Base-by-base conservation (phyloP, 2,797 vertebrate genomes). In the Sebastes steindachneri region DNA sequence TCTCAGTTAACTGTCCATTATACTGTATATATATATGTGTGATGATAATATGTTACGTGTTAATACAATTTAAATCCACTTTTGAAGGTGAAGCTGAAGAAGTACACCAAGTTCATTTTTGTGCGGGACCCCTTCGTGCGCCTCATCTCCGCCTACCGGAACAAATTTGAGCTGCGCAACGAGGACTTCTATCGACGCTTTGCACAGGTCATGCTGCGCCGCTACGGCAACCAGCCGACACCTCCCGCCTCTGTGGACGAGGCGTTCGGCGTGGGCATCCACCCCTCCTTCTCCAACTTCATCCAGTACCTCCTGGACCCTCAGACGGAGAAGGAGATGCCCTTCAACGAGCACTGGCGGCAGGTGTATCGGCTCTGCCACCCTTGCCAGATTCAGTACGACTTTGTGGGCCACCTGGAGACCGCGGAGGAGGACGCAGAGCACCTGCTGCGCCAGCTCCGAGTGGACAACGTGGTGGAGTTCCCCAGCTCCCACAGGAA, bases 21-120 rank as follows among this genome's bases (percentile, higher is more conserved):
- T 51, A 37, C 35, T 37, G 0, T 37, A 37, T 14, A n/a, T 60
- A 12, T 67, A 37, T 14, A n/a, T 60, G 15, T 67, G 9, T 77
- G 23, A 28, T 15, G 15, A 17, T 62, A 8, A 45, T 29, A 28
- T 41, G n/a, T 53, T 4, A 2, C 6, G 14, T 59, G 8, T 73
- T 37, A 5, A 71, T 58, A 21, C 5, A n/a, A 0, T 57, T 68
- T 68, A 17, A 1, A 37, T 65, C 73, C 7, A 1, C 45, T 67
- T 77, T 76, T 96, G 92, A 96, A 98, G 95, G 94, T 98, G 85
- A 99, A 98, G 85, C 95, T 99, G 84, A 97, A 98, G 92, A 99
- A 98, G 68, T 99, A 99, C 94, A 99, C 98, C 23, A 99, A 99
- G 95, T 99, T 99, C 79, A 95, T 99, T 15, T 99, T 99, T 0